phyloP scores from a whole-genome alignment of 2,113 vertebrate genomes.

The Ginglymostoma cirratum region DNA sequence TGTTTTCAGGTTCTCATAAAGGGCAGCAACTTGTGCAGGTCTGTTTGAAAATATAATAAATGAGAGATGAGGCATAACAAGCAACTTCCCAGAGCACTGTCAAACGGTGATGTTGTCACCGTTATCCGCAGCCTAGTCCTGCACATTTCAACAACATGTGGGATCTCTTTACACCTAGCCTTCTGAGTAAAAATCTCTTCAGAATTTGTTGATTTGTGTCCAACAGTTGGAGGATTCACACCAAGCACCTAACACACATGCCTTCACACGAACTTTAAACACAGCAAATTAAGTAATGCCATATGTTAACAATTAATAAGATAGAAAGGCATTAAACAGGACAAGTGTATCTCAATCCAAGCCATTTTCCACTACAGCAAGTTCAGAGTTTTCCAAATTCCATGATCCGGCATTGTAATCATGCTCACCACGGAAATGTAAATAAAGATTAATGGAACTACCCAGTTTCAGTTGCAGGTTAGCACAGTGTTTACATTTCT shows the following conservation, averaged over 20 bases:
- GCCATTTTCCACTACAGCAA: background rate
- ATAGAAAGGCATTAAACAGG: background rate
- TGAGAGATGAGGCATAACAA: background rate
- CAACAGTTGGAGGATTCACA: background rate
- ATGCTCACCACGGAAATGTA: background rate
- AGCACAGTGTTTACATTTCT: background rate
- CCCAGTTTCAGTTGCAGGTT: background rate
- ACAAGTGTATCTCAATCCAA: background rate
- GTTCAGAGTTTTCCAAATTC: background rate
- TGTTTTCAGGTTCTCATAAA: constrained; percentile 87
- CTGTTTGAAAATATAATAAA: constrained; percentile 50
- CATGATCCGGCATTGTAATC: background rate
- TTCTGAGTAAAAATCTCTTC: background rate
- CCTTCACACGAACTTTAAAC: background rate
- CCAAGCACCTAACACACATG: background rate
- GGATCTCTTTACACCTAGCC: background rate
- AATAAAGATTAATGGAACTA: background rate
- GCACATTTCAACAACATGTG: background rate
- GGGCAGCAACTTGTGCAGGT: constrained; percentile 70
- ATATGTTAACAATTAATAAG: background rate
- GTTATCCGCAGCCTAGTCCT: too few species aligned
- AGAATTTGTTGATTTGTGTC: background rate
- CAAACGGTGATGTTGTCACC: background rate
- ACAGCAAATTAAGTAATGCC: background rate
- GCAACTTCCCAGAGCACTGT: background rate